Evolutionary conservation across 2,113 vertebrate species (phyloP).

Genomic region (Herpailurus yagouaroundi): DNA sequence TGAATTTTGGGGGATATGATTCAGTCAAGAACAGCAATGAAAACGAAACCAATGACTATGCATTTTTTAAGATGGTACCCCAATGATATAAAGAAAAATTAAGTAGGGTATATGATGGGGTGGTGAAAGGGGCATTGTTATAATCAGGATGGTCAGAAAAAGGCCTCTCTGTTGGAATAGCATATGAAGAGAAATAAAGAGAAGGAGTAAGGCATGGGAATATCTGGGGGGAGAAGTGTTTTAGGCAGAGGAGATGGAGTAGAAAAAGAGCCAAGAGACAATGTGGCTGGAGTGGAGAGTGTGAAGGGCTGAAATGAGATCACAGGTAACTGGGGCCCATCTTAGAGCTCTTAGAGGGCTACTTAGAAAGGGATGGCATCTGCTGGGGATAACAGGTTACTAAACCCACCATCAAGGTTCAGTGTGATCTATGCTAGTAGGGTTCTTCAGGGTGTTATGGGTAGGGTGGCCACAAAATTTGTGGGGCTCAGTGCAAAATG

Average conservation of each 20-base stretch:
- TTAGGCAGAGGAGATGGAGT: not conserved
- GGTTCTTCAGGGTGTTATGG: not conserved
- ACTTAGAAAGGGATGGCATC: not conserved
- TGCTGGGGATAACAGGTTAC: not conserved
- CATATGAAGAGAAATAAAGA: constrained; percentile 15
- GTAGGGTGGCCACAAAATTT: not conserved
- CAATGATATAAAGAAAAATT: not conserved
- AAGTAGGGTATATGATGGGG: not conserved
- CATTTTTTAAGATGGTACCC: not conserved
- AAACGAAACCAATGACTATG: not conserved
- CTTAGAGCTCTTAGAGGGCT: not conserved
- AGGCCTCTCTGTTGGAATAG: not conserved
- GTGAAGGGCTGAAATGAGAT: not conserved
- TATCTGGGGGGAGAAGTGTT: not conserved
- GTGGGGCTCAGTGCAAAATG: not conserved
- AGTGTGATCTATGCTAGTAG: not conserved
- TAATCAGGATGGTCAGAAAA: not conserved
- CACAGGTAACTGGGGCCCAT: not conserved
- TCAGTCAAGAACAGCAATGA: not conserved
- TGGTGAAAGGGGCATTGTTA: not conserved
- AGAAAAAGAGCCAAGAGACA: not conserved
- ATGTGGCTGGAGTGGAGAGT: not conserved
- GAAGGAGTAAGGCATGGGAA: not conserved
- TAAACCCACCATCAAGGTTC: not conserved
- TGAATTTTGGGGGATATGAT: not conserved